These are phyloP conservation scores for human (Homo sapiens) DNA, from an alignment of 2,113 vertebrate genomes.

Conservation along the genomic window GRCh38 chr1:189641001-189641500, in stretches of 20 bases:
- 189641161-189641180: background rate
- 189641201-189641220: background rate
- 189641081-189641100: background rate
- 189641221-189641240: background rate
- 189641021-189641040: background rate
- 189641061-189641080: background rate
- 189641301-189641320: background rate
- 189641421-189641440: background rate
- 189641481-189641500: background rate
- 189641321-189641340: background rate
- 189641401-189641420: background rate
- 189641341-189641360: background rate
- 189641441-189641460: background rate
- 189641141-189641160: background rate
- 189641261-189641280: background rate
- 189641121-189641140: background rate
- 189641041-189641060: background rate
- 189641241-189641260: background rate
- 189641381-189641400: background rate
- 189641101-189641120: background rate
- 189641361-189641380: background rate
- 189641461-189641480: background rate
- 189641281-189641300: background rate
- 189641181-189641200: background rate
- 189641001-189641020: background rate